Evolutionary conservation across 2,113 vertebrate genomes (phyloP).

Genomic region (Perca flavescens): DNA sequence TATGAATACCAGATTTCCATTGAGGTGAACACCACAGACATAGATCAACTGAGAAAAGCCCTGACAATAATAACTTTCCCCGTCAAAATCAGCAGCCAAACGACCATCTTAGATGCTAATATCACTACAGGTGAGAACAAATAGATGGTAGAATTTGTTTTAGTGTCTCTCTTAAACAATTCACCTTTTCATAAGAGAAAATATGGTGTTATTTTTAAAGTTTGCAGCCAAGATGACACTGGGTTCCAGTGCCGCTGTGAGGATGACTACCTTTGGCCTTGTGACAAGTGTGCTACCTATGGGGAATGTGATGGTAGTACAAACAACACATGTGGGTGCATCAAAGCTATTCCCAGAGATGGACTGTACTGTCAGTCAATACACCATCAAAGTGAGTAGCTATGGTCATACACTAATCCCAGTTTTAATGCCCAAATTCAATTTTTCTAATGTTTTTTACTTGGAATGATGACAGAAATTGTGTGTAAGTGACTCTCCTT

Average conservation of each 20-base stretch:
- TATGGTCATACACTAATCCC: no score
- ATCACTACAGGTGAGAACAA: constrained; percentile 64
- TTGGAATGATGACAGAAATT: background rate
- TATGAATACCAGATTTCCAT: constrained; percentile 57
- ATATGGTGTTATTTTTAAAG: constrained; percentile 22
- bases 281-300: constrained; percentile 56
- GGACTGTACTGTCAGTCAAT: constrained; percentile 42
- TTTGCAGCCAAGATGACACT: constrained; percentile 29
- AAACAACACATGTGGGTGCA: constrained; percentile 53
- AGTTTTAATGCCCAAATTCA: background rate
- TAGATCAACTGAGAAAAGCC: constrained; percentile 37
- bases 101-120: constrained; percentile 37
- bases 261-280: constrained; percentile 46
- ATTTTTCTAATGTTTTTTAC: background rate
- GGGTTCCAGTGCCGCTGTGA: constrained; percentile 61
- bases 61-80: constrained; percentile 36
- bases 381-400: constrained; percentile 19
- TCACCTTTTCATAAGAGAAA: background rate
- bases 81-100: background rate
- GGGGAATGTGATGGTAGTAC: constrained; percentile 42
- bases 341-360: constrained; percentile 43
- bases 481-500: background rate
- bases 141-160: background rate
- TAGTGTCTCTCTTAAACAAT: background rate
- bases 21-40: constrained; percentile 49